Evolutionary conservation across 1,140 invertebrate genomes (phyloP), one percentile per base, ranked within the genome.

Genomic region (Rhagoletis zephyria): DNA sequence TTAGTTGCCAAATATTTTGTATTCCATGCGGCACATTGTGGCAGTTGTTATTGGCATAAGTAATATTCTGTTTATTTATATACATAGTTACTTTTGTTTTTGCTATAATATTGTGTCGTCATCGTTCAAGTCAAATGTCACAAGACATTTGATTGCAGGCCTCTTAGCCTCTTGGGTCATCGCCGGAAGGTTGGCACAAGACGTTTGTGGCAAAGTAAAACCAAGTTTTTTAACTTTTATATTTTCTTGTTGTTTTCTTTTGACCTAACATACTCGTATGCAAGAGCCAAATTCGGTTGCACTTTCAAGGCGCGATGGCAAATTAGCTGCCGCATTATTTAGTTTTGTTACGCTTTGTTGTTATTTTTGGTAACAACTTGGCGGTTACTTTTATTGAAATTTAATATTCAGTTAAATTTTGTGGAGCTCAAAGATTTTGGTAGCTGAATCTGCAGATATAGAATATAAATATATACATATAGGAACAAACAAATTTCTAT

Each of bases 321-420:
- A 81, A 81, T 81, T 81, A 81, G 74, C 74, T 81, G 9, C 74
- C 48, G 12, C 70, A 74, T 74, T 74, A 74, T 74, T 48, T 74
- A 48, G 14, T n/a, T n/a, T 51, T 74, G 48, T 81, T 56, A 56
- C 56, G 48, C 45, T 81, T 81, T 30, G 30, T 30, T 30, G 30
- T 30, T 30, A 30, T 30, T 30, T 30, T 30, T 30, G 30, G 30
- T 30, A 30, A 30, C 30, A 30, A 30, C 30, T 30, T 30, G 30
- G 30, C 30, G 30, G 30, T 30, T 30, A 30, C 30, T 30, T 30
- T 30, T 30, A 30, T 30, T 30, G 30, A 30, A 30, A 30, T 30
- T 30, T 30, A 30, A 30, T 30, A 30, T 30, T 30, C 30, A 30
- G 30, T 30, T 30, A 30, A 30, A 30, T 30, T 30, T 30, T 30